Conservation (phyloP, 1,140 invertebrate species). For the Heliconius melpomene region DNA sequence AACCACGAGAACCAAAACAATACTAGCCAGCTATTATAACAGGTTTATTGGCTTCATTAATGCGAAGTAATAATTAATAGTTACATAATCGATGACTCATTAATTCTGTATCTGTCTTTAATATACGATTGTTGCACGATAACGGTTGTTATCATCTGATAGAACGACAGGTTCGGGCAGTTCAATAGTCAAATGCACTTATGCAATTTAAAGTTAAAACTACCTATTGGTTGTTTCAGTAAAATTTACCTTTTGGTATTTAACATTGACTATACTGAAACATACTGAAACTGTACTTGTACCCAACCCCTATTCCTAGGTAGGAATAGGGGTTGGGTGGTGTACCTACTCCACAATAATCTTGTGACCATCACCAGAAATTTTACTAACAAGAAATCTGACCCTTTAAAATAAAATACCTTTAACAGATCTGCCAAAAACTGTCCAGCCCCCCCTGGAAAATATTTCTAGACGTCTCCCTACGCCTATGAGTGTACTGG, state of each 20-base stretch:
- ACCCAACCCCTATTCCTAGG: too few species aligned
- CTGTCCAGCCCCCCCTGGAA: too few species aligned
- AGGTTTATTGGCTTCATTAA: slow-evolving; percentile 12
- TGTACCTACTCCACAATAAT: too few species aligned
- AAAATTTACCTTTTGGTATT: background rate
- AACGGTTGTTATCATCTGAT: background rate
- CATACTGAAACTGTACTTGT: too few species aligned
- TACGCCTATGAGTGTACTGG: too few species aligned
- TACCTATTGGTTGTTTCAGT: background rate
- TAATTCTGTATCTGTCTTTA: slow-evolving; percentile 4
- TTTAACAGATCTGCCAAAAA: too few species aligned
- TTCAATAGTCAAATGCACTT: background rate
- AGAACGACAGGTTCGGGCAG: background rate
- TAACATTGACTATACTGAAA: too few species aligned
- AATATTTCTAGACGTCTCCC: too few species aligned
- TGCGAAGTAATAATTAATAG: slow-evolving; percentile 17
- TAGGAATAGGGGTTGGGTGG: too few species aligned
- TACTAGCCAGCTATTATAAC: background rate
- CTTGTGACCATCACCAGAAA: too few species aligned
- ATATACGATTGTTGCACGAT: slow-evolving; percentile 10
- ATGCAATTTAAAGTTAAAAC: background rate
- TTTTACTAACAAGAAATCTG: too few species aligned
- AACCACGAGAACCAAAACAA: background rate
- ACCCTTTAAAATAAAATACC: too few species aligned
- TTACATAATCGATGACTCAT: slow-evolving; percentile 27